Evolutionary conservation across 2,113 vertebrate species (phyloP).

Genomic region (Pseudorectes ferrugineus): DNA sequence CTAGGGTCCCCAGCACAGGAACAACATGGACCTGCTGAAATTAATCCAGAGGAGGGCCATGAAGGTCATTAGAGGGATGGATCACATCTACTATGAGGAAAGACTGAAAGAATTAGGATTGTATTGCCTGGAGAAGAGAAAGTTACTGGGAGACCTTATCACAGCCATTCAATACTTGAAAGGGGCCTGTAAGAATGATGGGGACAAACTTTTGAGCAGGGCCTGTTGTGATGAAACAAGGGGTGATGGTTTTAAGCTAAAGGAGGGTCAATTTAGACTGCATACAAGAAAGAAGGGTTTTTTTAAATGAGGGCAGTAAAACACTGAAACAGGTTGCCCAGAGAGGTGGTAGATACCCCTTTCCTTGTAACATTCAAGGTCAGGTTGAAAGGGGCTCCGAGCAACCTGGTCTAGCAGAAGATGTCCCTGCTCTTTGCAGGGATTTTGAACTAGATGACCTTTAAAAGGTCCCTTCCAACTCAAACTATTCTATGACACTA

Average conservation of each 20-base stretch:
- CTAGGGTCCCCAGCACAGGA: too few species aligned
- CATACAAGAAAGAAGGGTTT: not conserved
- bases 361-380: not conserved
- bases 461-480: not conserved
- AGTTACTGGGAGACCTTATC: not conserved
- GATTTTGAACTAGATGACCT: not conserved
- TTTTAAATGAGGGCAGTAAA: not conserved
- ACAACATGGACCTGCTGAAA: not conserved
- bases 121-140: not conserved
- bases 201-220: not conserved
- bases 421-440: not conserved
- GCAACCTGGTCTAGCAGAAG: not conserved
- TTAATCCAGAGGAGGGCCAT: not conserved
- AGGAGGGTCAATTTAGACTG: not conserved
- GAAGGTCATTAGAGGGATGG: not conserved
- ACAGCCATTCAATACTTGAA: not conserved
- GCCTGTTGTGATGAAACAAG: not conserved
- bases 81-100: not conserved
- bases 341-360: not conserved
- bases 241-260: not conserved
- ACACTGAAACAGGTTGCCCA: not conserved
- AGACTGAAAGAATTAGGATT: not conserved
- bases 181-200: not conserved
- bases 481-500: not conserved
- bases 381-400: not conserved